These are phyloP conservation scores for Eupithecia vulgata DNA, from an alignment of 2,888 invertebrate species.

Conservation along the genomic window DNA sequence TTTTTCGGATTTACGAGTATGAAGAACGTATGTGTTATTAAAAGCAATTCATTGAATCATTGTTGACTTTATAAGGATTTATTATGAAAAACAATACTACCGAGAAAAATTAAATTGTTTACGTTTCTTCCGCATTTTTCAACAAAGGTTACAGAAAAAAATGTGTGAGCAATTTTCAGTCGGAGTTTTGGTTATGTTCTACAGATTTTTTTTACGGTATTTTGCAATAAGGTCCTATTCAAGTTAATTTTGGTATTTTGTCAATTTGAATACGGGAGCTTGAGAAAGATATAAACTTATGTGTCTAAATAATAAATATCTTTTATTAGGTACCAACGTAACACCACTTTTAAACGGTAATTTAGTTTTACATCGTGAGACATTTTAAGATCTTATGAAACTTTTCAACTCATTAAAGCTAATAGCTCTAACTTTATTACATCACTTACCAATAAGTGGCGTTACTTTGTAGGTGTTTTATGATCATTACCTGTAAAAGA, in stretches of 20 bases:
- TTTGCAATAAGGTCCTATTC: background rate
- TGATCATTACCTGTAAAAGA: constrained; percentile 49
- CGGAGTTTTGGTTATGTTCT: background rate
- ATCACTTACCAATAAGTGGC: constrained; percentile 34
- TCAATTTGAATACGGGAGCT: background rate
- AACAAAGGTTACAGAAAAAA: constrained; percentile 17
- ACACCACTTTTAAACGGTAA: background rate
- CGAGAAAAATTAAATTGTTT: constrained; percentile 17
- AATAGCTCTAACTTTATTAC: constrained; percentile 19
- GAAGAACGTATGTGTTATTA: background rate
- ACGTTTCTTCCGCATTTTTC: constrained; percentile 21
- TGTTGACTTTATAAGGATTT: constrained; percentile 14
- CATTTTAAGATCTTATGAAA: constrained; percentile 14
- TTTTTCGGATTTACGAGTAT: background rate
- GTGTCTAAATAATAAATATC: background rate
- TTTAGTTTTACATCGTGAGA: constrained; percentile 35
- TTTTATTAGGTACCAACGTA: background rate
- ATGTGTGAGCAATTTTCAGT: constrained; percentile 1
- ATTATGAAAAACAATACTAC: constrained; percentile 13
- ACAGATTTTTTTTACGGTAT: background rate
- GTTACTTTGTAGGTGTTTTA: constrained; percentile 22
- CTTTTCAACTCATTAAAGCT: constrained; percentile 6
- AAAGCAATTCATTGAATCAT: background rate
- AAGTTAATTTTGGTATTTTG: background rate
- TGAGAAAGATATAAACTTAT: background rate